Evolutionary conservation across 2,113 vertebrate species (phyloP), one percentile per base, ranked within the genome.

Genomic region (Gasterosteus nipponicus): DNA sequence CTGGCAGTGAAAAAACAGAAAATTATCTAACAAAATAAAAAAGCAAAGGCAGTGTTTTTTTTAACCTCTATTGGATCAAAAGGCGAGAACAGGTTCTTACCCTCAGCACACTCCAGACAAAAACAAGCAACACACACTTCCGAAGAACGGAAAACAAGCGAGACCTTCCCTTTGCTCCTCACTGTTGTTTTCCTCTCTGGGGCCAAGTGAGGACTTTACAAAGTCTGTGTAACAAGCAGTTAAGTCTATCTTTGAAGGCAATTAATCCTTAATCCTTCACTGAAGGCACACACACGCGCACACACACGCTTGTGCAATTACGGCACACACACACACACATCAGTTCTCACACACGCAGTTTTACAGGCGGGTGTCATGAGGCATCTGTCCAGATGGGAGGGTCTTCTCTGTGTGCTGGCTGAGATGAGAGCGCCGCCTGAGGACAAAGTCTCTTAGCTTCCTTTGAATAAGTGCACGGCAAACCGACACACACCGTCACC

Each of bases 231-330:
- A 91, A 87, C 63, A 78, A 82, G 88, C 81, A 88, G 75, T 92
- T 85, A 91, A 88, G 79, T 91, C 86, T 88, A 83, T 90, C 87
- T 89, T 84, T 85, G 82, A 85, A 88, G 79, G 86, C 75, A 93
- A 93, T 93, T 91, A 92, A 93, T 94, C 86, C 80, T 81, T 94
- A 92, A 92, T 93, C 90, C 88, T 61, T 78, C 46, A 78, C 62
- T 31, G 44, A 73, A 41, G 4, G 19, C 11, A 19, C 64, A 57
- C 81, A 47, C 26, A 18, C 72, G 77, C 68, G 69, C 41, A 61
- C 29, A 47, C 26, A 8, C 47, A 46, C 26, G 15, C 38, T 16
- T 15, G 26, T 57, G 47, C 75, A 83, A 53, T 70, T 56, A 22
- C 54, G 42, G 6, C 76, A 70, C 78, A 75, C 72, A 78, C 33